Evolutionary conservation across 2,888 invertebrate species (phyloP), one percentile per base, ranked within the genome.

Genomic region (Polyommatus iphigenia): DNA sequence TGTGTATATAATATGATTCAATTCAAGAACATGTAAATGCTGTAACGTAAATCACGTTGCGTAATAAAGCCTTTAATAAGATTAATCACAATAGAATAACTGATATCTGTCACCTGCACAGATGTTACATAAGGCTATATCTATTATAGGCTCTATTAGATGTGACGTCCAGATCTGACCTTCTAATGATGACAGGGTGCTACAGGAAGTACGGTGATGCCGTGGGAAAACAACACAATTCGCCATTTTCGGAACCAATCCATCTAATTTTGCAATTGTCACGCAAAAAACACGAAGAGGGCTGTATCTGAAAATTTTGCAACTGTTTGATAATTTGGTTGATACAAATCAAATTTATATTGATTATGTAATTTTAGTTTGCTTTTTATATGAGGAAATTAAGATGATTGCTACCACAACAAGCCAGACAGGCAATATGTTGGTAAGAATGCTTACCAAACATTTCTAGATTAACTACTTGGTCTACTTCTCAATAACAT

Each of bases 151-250:
- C 18, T 15, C 67, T 32, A 67, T 67, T 67, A 67, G 67, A 29
- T 67, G 13, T 67, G 29, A 67, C 62, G 62, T 67, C 29, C 29
- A 15, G 67, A 46, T 3, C 20, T 73, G 73, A 73, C 73, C 73
- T 73, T 73, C 46, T 46, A 46, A 24, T 41, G 46, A 73, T 20
- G 73, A 73, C 24, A 46, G 46, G 73, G 41, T 15, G 73, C n/a
- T 8, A 10, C 41, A 20, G 20, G 41, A 41, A 73, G 46, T 41
- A 46, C n/a, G 73, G 41, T 73, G 20, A 73, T 20, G 1, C 73
- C 73, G 73, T 73, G 73, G 73, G 73, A 73, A 73, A 20, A 46
- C 13, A 41, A 13, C 13, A 41, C 73, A 73, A 73, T 41, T 46
- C 73, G 46, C 73, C 5, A 73, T 73, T 73, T 73, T 41, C 24